These are phyloP conservation scores for Pogonomyrmex californicus DNA, from an alignment of 1,140 invertebrate genomes.

Conservation along the genomic window DNA sequence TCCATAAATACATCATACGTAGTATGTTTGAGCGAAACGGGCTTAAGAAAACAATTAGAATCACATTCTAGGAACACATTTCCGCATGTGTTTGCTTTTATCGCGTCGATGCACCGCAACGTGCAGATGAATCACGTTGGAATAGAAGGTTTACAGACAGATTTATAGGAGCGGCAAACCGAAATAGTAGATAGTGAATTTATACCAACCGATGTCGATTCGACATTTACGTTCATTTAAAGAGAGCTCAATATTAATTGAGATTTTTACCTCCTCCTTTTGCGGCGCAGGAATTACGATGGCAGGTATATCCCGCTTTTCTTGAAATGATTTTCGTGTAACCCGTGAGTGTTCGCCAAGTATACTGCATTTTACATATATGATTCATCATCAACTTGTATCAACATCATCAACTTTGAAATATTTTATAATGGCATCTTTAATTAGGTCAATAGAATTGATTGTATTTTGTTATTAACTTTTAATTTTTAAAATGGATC, in stretches of 20 bases:
- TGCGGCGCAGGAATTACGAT: slow-evolving; percentile 82
- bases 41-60: slow-evolving; percentile 13
- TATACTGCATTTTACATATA: not conserved
- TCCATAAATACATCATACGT: not conserved
- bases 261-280: slow-evolving; percentile 79
- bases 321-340: slow-evolving; percentile 13
- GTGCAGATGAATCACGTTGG: not conserved
- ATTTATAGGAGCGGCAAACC: not conserved
- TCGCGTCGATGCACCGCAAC: not conserved
- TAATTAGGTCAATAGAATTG: not conserved
- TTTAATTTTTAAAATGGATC: not conserved
- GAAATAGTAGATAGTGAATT: not conserved
- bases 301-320: slow-evolving; percentile 81
- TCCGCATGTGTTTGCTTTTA: slow-evolving; percentile 25
- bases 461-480: not conserved
- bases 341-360: slow-evolving; percentile 1
- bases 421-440: not conserved
- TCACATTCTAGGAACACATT: not conserved
- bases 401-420: not conserved
- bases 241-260: slow-evolving; percentile 74
- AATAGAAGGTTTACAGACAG: not conserved
- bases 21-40: not conserved
- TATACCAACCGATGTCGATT: slow-evolving; percentile 33
- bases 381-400: not conserved
- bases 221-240: slow-evolving; percentile 31